Base-by-base conservation (phyloP, 1,140 invertebrate species). In the Diploscapter pachys region DNA sequence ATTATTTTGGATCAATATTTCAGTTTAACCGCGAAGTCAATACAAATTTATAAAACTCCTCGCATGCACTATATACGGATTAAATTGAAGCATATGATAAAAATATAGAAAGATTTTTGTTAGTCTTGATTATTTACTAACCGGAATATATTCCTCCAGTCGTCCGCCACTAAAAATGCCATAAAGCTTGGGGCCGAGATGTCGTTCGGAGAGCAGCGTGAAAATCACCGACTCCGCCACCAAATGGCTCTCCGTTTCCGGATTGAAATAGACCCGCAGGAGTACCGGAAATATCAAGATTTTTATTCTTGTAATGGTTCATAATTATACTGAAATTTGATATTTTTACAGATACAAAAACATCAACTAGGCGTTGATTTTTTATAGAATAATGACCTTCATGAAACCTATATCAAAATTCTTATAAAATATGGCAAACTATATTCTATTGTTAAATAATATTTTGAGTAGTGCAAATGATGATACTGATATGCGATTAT, bases 111-210 rank as follows among this genome's bases (percentile, higher is more conserved):
- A 31, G 31, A 31, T 31, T 31, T 31, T 31, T 31, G 31, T 1
- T 31, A 70, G 11, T 71, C 54, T 52, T 53, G 8, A 2, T 49
- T 48, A n/a, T 13, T 31, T 8, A 68, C 78, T 89, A 87, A 93
- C 92, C 66, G 93, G 92, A 87, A 96, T 95, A 85, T 95, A 98
- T 87, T 98, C 93, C 86, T 99, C 96, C 61, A 99, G 92, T 68
- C 96, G 90, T 3, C 96, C 96, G 8, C 93, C 91, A 4, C 93
- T 93, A 85, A 98, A 99, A 11, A 98, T 92, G 0, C 96, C 96
- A 85, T 95, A 93, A 2, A 98, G 88, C 82, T 93, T 94, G 0
- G 96, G 96, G 0, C 96, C 96, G 3, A 98, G 89, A 65, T 91
- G 90, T 70, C 94, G 90, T 86, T 98, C 96, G 0, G 94, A 84